Percentiles rank a stretch among this genome's conserved stretches.
phyloP scores from a whole-genome alignment of 2,888 invertebrate genomes.

The Meiosimyza decipiens region DNA sequence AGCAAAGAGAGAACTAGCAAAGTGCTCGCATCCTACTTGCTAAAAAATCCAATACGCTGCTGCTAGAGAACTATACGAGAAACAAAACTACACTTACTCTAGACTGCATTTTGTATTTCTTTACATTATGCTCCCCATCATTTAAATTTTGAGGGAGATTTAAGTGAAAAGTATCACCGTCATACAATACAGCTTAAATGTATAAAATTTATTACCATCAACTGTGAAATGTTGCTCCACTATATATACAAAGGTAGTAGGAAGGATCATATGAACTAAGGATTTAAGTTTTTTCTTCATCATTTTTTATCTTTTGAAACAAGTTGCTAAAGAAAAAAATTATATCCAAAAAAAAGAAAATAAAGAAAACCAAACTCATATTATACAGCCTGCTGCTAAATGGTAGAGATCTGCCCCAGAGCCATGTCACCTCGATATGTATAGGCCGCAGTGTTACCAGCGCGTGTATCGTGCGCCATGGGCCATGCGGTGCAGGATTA shows the following conservation, averaged over 20 bases:
- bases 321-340: not conserved
- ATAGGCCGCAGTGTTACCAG: not conserved
- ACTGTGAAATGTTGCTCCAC: conserved; percentile 24
- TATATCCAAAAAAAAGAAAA: conserved; percentile 4
- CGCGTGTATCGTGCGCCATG: conserved; percentile 13
- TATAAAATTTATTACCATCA: conserved; percentile 18
- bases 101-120: too few species aligned
- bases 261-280: conserved; percentile 7
- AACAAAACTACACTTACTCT: too few species aligned
- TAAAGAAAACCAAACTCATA: not conserved
- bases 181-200: conserved; percentile 8
- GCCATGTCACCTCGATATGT: not conserved
- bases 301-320: not conserved
- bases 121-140: too few species aligned
- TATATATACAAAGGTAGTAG: conserved; percentile 1
- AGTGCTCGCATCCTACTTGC: too few species aligned
- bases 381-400: not conserved
- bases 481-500: conserved; percentile 25
- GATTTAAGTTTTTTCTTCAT: conserved; percentile 20
- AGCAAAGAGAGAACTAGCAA: too few species aligned
- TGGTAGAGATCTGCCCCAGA: conserved; percentile 7
- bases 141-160: too few species aligned
- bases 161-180: not conserved
- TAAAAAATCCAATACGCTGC: too few species aligned
- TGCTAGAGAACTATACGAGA: too few species aligned